Percentiles rank a stretch among this genome's conserved stretches.
phyloP scores from a whole-genome alignment of 2,113 vertebrate genomes.

The Theropithecus gelada region DNA sequence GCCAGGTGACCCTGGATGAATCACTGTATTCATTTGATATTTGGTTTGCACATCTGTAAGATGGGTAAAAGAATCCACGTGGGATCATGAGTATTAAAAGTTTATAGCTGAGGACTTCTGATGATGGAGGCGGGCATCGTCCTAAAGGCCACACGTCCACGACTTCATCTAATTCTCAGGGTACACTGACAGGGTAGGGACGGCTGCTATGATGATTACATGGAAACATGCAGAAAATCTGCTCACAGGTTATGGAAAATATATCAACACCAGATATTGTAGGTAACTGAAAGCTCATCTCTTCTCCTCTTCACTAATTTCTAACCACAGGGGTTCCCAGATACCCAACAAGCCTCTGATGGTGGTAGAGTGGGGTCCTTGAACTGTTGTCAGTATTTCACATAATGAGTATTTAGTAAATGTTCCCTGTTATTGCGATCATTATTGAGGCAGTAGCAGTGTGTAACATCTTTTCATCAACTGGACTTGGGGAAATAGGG shows the following conservation, averaged over 20 bases:
- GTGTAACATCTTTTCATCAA: not conserved
- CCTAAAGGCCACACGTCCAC: fast-evolving
- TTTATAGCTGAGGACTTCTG: not conserved
- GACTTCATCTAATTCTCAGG: not conserved
- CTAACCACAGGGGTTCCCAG: not conserved
- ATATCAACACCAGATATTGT: not conserved
- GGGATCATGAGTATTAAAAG: not conserved
- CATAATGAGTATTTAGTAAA: not conserved
- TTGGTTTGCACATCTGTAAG: not conserved
- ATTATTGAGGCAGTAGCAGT: not conserved
- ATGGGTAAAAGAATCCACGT: not conserved
- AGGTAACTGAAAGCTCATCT: not conserved
- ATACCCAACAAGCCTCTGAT: not conserved
- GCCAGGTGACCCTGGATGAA: not conserved
- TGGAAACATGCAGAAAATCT: fast-evolving
- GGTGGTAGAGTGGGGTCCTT: not conserved
- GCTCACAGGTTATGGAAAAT: not conserved
- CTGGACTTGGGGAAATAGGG: not conserved
- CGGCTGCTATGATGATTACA: too few relatives aligned
- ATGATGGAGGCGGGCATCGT: not conserved
- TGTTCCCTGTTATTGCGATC: too few relatives aligned
- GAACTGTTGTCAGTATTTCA: not conserved
- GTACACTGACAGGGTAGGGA: not conserved
- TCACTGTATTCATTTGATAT: not conserved
- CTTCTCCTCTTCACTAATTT: not conserved